These are phyloP conservation scores for Dryadula phaetusa DNA, from an alignment of 2,888 invertebrate species.

Conservation along the genomic window DNA sequence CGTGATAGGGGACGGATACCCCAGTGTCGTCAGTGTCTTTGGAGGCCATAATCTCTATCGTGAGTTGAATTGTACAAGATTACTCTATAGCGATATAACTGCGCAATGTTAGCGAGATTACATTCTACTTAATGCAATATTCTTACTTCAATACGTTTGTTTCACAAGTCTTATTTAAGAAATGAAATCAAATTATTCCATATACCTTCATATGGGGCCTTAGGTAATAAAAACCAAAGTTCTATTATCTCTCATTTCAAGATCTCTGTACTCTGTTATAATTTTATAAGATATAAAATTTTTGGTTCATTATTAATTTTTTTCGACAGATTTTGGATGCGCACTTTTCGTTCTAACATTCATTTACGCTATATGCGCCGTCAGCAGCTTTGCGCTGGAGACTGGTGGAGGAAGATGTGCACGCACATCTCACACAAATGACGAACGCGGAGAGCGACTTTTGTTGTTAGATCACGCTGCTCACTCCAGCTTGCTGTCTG, in stretches of 20 bases:
- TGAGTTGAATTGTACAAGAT: conserved; percentile 55
- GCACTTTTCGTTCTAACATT: conserved; percentile 71
- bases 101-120: not conserved
- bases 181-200: not conserved
- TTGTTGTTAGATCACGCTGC: conserved; percentile 75
- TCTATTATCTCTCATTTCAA: too few relatives aligned
- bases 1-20: conserved; percentile 69
- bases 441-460: conserved; percentile 73
- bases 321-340: conserved; percentile 70
- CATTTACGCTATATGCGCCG: conserved; percentile 77
- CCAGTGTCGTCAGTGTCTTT: conserved; percentile 70
- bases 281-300: too few relatives aligned
- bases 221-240: too few relatives aligned
- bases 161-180: too few relatives aligned
- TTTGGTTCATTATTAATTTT: not conserved
- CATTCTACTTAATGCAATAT: not conserved
- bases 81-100: not conserved
- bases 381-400: conserved; percentile 75
- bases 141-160: too few relatives aligned
- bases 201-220: too few relatives aligned
- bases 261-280: too few relatives aligned
- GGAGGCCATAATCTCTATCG: conserved; percentile 77
- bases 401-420: conserved; percentile 63
- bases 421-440: conserved; percentile 54
- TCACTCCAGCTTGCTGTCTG: conserved; percentile 75